A percentile compares a stretch with the other conserved stretches of the same genome.
phyloP scores from a whole-genome alignment of 2,888 invertebrate genomes.

The Carcina quercana region DNA sequence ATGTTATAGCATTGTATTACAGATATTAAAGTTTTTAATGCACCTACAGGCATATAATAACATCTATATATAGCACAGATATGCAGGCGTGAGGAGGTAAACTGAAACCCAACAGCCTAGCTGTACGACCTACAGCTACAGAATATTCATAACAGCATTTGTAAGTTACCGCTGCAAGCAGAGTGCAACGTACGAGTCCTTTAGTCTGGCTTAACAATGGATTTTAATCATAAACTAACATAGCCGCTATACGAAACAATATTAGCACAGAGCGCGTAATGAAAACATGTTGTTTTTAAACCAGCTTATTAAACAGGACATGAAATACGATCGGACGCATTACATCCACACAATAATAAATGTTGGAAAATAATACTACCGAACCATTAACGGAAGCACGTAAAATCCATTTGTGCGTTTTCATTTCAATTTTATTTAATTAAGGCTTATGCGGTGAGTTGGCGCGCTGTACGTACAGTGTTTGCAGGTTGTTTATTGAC shows the following conservation, averaged over 20 bases:
- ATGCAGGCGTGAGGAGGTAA: no score
- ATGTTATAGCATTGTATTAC: no score
- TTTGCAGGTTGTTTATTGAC: constrained; percentile 33
- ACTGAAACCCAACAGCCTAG: no score
- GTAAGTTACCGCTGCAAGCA: no score
- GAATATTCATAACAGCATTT: no score
- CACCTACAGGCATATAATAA: no score
- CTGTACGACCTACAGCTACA: no score
- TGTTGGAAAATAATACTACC: constrained; percentile 68
- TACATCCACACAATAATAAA: constrained; percentile 60
- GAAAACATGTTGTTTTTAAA: constrained; percentile 71
- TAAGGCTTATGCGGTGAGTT: constrained; percentile 58
- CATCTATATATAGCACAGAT: no score
- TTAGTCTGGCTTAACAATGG: constrained; percentile 7
- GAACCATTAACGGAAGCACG: constrained; percentile 70
- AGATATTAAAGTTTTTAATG: no score
- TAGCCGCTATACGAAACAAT: constrained; percentile 8
- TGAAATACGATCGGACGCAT: constrained; percentile 62
- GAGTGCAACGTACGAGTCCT: constrained; percentile 5
- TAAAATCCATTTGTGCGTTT: constrained; percentile 70
- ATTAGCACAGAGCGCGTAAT: constrained; percentile 35
- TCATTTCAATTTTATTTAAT: constrained; percentile 75
- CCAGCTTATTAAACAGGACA: constrained; percentile 66
- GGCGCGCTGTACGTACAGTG: constrained; percentile 34
- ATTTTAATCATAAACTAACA: constrained; percentile 11